A percentile compares a stretch with the other conserved stretches of the same genome.
These are phyloP conservation scores for Catharus ustulatus DNA, from an alignment of 2,797 vertebrate genomes.

Conservation along the genomic window DNA sequence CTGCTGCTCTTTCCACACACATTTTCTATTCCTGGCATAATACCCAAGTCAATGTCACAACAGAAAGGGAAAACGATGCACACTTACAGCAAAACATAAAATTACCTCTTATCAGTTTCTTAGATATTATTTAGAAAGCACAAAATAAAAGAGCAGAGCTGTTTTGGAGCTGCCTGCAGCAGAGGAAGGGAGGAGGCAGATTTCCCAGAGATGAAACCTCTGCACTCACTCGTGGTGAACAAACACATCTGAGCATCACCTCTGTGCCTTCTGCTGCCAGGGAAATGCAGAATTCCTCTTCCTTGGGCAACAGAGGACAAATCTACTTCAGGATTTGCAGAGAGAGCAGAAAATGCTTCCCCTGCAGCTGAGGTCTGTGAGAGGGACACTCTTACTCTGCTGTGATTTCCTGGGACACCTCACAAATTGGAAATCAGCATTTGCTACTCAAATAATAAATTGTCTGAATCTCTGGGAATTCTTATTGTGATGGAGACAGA, in stretches of 20 bases:
- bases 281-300: neutral
- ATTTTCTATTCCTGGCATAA: neutral
- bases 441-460: neutral
- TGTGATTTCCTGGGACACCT: neutral
- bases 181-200: neutral
- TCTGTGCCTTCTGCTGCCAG: neutral
- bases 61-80: neutral
- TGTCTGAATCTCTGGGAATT: neutral
- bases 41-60: neutral
- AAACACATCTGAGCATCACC: neutral
- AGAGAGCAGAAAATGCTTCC: neutral
- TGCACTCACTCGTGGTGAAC: accelerated
- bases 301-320: neutral
- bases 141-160: neutral
- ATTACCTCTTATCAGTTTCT: neutral
- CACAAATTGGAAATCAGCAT: neutral
- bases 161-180: neutral
- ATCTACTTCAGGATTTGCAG: neutral
- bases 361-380: neutral
- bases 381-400: neutral
- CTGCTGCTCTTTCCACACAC: neutral
- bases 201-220: neutral
- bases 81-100: neutral
- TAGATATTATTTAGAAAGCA: neutral
- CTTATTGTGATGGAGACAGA: too few relatives aligned